Percentiles rank a stretch among this genome's conserved stretches.
phyloP scores from a whole-genome alignment of 2,113 vertebrate genomes.

The Neodon shergylaensis region DNA sequence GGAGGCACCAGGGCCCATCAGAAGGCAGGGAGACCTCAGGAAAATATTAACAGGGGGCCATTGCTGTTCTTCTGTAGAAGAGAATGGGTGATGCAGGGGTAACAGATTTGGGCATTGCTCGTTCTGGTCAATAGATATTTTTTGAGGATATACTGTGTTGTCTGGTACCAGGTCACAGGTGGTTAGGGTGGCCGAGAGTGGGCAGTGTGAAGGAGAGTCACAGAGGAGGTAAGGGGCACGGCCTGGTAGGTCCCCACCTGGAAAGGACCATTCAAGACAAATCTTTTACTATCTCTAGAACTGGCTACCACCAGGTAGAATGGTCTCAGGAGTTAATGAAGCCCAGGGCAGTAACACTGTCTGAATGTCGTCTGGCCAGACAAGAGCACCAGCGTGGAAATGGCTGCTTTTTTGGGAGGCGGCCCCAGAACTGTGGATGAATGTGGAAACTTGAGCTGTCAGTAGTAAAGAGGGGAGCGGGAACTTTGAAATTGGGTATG shows the following conservation, averaged over 20 bases:
- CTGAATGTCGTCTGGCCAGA: neutral
- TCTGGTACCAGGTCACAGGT: neutral
- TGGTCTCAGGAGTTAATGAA: neutral
- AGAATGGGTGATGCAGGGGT: accelerated
- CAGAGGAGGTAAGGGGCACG: neutral
- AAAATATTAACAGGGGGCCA: neutral
- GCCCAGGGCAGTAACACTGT: neutral
- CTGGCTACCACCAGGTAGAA: no score
- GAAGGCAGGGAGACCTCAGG: neutral
- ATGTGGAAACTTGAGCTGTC: no score
- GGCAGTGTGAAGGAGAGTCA: neutral
- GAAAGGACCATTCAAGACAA: neutral
- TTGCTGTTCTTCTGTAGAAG: neutral
- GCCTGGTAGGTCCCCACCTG: no score
- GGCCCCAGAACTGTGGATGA: neutral
- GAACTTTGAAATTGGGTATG: neutral
- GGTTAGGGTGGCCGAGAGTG: neutral
- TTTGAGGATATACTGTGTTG: neutral
- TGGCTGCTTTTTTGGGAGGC: no score
- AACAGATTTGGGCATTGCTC: neutral
- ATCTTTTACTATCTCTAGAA: neutral
- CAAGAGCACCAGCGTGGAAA: neutral
- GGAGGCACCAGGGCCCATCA: neutral
- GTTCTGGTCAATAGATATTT: neutral
- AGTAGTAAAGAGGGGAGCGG: no score